Evolutionary conservation across 2,113 vertebrate genomes (phyloP), one percentile per base, ranked within the genome.

Genomic region (Oryzias woworae): DNA sequence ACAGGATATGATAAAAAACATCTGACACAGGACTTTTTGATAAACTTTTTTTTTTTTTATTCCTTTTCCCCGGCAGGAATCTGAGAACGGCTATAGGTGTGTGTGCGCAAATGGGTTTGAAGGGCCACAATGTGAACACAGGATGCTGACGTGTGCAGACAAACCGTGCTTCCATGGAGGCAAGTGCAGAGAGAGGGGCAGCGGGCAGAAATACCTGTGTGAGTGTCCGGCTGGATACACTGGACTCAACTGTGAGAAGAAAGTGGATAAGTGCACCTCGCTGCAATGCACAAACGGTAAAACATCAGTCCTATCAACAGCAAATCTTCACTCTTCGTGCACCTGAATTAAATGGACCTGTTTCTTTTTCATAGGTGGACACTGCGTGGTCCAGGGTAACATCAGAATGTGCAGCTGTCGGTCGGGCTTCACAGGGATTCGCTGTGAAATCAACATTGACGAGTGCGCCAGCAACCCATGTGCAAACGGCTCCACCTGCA

Each of bases 221-320:
- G 94, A 91, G 79, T 99, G 97, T 89, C 94, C 94, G 0, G 82
- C 81, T 15, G 94, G 95, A 61, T 98, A 96, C 70, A 95, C 96
- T 1, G 97, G 97, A 58, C 96, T 96, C 76, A 99, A 98, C 92
- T 99, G 97, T 61, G 97, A 99, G 86, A 98, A 94, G 93, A 99
- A 96, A 84, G 91, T 96, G 0, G 95, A 97, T 64, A 90, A 93
- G 84, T 99, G 97, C 88, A 94, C 94, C 43, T 95, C 95, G 26
- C 91, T 91, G 48, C 95, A 96, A 47, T 99, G 97, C 70, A 86
- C 93, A 59, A 98, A 98, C 16, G 97, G 97, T 99, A 94, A 91
- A 65, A 55, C 4, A 36, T 28, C 60, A 47, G 56, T 53, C 14
- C n/a, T 2, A 41, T 58, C 1, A 23, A 17, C 15, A 16, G 20